phyloP scores from a whole-genome alignment of 2,888 invertebrate genomes.

The Escarpia spicata region DNA sequence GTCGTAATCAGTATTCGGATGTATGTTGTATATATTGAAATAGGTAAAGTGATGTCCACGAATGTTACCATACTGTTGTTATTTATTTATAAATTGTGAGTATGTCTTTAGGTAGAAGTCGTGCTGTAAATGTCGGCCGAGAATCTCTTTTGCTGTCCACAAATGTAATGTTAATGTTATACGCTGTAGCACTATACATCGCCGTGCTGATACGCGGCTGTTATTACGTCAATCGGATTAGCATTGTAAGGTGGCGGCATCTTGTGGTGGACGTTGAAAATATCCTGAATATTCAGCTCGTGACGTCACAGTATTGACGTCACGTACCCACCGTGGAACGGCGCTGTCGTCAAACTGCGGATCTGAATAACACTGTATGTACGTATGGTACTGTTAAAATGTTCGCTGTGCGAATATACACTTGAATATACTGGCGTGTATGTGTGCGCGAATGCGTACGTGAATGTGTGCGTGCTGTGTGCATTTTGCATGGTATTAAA shows the following conservation, averaged over 20 bases:
- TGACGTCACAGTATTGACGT: neutral
- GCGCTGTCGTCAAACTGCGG: neutral
- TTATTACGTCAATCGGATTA: neutral
- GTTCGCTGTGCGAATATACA: no score
- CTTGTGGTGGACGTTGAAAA: conserved; percentile 1
- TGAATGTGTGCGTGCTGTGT: neutral
- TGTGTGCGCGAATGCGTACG: neutral
- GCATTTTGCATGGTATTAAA: neutral
- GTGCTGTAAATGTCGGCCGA: neutral
- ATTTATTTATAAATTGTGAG: neutral
- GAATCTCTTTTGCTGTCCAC: neutral
- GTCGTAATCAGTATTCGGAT: neutral
- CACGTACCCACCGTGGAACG: neutral
- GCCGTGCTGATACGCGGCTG: neutral
- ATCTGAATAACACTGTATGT: neutral
- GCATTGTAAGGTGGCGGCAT: neutral
- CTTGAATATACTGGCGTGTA: neutral
- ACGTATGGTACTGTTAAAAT: no score
- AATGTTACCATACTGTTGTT: neutral
- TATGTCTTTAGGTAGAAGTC: neutral
- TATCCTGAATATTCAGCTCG: neutral
- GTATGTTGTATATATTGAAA: conserved; percentile 10
- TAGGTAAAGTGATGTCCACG: neutral
- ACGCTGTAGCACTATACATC: neutral
- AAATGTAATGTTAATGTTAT: neutral